These are phyloP conservation scores for Crotophaga sulcirostris DNA, from an alignment of 2,113 vertebrate genomes.

Conservation along the genomic window DNA sequence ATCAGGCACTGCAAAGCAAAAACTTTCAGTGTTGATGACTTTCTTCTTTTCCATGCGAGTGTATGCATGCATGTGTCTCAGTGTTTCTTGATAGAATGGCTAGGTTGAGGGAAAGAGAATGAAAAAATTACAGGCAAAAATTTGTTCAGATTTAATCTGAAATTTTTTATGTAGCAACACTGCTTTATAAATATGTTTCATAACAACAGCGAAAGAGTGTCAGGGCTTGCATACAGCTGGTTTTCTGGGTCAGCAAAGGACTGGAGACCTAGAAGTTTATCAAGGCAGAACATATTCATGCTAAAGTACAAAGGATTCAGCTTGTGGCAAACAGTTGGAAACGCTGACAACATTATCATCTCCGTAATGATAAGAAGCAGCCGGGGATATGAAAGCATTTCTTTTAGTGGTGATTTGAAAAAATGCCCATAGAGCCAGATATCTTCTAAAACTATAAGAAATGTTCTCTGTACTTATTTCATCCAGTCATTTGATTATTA, in stretches of 20 bases:
- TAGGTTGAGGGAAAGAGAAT: background rate
- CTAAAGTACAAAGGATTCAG: background rate
- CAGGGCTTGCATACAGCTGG: background rate
- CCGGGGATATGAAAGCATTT: background rate
- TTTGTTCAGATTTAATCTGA: background rate
- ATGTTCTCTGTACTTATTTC: background rate
- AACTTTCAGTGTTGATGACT: background rate
- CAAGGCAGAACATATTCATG: background rate
- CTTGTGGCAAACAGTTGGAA: background rate
- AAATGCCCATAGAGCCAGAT: background rate
- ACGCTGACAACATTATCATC: background rate
- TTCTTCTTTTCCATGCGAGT: background rate
- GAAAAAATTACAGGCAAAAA: background rate
- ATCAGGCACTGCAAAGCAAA: background rate
- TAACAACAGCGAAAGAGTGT: background rate
- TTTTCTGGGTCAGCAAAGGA: constrained; percentile 24
- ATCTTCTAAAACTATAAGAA: background rate
- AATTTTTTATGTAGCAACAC: background rate
- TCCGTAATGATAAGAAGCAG: background rate
- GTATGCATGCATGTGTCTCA: background rate
- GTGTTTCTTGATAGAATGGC: background rate
- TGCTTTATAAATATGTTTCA: background rate
- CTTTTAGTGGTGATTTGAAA: background rate
- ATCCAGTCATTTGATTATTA: background rate
- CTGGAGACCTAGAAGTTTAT: background rate